Conservation (phyloP, 2,888 invertebrate genomes). For the Oxytorus armatus region DNA sequence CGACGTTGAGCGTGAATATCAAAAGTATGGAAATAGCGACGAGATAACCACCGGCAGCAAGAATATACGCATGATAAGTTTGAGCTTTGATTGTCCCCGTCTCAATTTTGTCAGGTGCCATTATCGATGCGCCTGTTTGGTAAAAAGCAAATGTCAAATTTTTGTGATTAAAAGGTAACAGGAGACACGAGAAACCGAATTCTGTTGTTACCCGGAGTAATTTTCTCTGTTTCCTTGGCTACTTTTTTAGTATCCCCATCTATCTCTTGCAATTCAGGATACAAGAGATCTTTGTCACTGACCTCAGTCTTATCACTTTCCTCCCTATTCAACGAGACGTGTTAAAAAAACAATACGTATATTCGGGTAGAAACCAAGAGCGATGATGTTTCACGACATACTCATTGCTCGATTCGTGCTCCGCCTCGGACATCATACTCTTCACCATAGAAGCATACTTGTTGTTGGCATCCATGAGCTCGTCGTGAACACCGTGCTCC, state of each 20-base stretch:
- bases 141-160: not conserved
- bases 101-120: constrained; percentile 72
- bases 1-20: constrained; percentile 85
- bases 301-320: constrained; percentile 34
- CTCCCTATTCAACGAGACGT: not conserved
- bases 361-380: not conserved
- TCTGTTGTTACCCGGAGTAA: constrained; percentile 35
- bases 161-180: too few relatives aligned
- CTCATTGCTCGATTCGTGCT: constrained; percentile 56
- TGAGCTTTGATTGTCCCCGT: constrained; percentile 80
- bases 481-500: constrained; percentile 86
- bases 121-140: constrained; percentile 70
- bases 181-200: not conserved
- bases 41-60: constrained; percentile 85
- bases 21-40: constrained; percentile 83
- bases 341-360: not conserved
- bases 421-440: constrained; percentile 61
- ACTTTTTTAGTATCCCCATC: constrained; percentile 11
- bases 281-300: constrained; percentile 18
- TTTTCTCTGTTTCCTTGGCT: constrained; percentile 26
- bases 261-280: constrained; percentile 11
- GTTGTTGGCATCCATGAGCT: constrained; percentile 83
- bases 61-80: constrained; percentile 85
- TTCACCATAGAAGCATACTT: constrained; percentile 81
- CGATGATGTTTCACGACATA: constrained; percentile 18